Percentiles rank a stretch among this genome's conserved stretches.
These are phyloP conservation scores for Crepidodera aurea DNA, from an alignment of 2,888 invertebrate genomes.

Conservation along the genomic window DNA sequence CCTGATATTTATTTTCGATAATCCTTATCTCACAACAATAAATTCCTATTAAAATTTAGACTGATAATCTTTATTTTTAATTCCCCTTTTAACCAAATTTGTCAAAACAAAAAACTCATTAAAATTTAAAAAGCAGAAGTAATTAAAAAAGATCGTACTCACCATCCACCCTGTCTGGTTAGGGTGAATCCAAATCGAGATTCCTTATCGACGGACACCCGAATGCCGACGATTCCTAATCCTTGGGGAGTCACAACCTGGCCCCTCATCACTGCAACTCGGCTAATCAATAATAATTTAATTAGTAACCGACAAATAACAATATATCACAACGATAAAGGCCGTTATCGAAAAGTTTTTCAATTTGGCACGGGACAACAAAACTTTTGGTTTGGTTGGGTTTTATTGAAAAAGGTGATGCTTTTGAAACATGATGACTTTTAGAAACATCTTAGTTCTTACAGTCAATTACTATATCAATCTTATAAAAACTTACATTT, in stretches of 20 bases:
- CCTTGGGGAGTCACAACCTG: conserved; percentile 95
- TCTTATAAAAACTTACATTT: no score
- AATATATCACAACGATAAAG: conserved; percentile 27
- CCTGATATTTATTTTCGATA: no score
- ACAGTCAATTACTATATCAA: no score
- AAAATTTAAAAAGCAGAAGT: conserved; percentile 8
- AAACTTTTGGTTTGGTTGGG: conserved; percentile 22
- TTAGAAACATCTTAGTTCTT: no score
- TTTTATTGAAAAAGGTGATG: no score
- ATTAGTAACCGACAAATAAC: conserved; percentile 33
- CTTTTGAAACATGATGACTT: no score
- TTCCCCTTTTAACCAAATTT: neutral
- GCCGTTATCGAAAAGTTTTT: conserved; percentile 7
- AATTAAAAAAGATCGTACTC: conserved; percentile 63
- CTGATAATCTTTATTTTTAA: neutral
- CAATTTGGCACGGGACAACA: conserved; percentile 10
- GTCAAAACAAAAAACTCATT: conserved; percentile 9
- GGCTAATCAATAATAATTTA: conserved; percentile 68
- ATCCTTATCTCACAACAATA: no score
- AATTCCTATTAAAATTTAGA: no score
- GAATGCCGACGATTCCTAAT: conserved; percentile 94
- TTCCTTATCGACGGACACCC: conserved; percentile 94
- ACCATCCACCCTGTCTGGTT: conserved; percentile 94
- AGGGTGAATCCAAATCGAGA: conserved; percentile 96
- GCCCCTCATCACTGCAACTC: conserved; percentile 98